Evolutionary conservation across 1,140 invertebrate genomes (phyloP).

Genomic region (Bombus superbus): DNA sequence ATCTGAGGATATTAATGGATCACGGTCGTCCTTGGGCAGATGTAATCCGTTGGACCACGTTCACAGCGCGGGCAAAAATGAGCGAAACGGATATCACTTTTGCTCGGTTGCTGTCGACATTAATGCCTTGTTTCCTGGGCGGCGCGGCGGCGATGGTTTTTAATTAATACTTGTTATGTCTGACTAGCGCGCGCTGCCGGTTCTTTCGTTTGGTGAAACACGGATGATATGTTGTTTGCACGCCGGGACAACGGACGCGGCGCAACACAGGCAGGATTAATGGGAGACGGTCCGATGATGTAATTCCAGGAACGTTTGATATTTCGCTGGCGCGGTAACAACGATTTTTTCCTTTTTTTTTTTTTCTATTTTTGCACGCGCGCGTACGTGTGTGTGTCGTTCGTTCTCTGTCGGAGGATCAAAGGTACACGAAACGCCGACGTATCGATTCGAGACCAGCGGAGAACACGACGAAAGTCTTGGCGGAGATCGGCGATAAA

Average conservation of each 20-base stretch:
- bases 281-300: slow-evolving; percentile 50
- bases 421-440: background rate
- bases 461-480: background rate
- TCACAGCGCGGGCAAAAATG: slow-evolving; percentile 13
- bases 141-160: slow-evolving; percentile 54
- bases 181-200: slow-evolving; percentile 23
- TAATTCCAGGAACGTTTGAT: slow-evolving; percentile 50
- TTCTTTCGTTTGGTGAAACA: slow-evolving; percentile 51
- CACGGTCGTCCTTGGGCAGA: slow-evolving; percentile 19
- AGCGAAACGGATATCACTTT: slow-evolving; percentile 48
- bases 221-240: slow-evolving; percentile 54
- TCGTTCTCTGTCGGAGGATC: background rate
- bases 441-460: background rate
- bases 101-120: slow-evolving; percentile 12
- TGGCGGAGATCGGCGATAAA: background rate
- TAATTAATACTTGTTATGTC: slow-evolving; percentile 47
- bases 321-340: slow-evolving; percentile 36
- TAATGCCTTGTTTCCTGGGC: slow-evolving; percentile 52
- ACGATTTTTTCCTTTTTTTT: slow-evolving; percentile 9
- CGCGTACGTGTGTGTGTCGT: background rate
- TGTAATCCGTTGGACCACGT: slow-evolving; percentile 54
- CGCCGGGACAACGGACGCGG: slow-evolving; percentile 46
- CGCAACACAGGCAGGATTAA: slow-evolving; percentile 44
- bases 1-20: slow-evolving; percentile 46
- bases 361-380: background rate